A percentile compares a stretch with the other conserved stretches of the same genome.
These are phyloP conservation scores for Arothron firmamentum DNA, from an alignment of 2,113 vertebrate species.

Conservation along the genomic window DNA sequence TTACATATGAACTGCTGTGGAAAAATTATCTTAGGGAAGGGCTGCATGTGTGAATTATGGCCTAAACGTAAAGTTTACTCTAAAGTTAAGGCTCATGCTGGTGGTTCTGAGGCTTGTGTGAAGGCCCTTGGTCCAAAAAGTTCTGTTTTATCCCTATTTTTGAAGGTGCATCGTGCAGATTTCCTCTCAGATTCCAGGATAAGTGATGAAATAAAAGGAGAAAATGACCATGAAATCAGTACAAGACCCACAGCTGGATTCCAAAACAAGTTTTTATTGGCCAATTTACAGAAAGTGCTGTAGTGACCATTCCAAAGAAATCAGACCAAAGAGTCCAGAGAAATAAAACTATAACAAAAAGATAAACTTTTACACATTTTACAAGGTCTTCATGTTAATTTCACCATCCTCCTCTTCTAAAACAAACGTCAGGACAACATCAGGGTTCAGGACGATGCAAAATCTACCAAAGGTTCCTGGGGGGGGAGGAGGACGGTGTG, in stretches of 20 bases:
- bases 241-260: constrained; percentile 64
- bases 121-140: too few relatives aligned
- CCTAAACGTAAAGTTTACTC: too few relatives aligned
- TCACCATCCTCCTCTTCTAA: constrained; percentile 57
- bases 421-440: constrained; percentile 68
- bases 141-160: too few relatives aligned
- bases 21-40: too few relatives aligned
- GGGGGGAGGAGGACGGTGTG: neutral
- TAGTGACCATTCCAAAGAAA: constrained; percentile 83
- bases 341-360: constrained; percentile 27
- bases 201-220: too few relatives aligned
- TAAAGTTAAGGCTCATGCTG: too few relatives aligned
- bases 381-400: constrained; percentile 65
- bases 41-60: too few relatives aligned
- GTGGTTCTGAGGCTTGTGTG: too few relatives aligned
- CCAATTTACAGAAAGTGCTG: constrained; percentile 90
- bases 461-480: constrained; percentile 48
- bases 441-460: constrained; percentile 52
- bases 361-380: constrained; percentile 67
- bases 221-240: constrained; percentile 12
- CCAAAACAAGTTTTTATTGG: constrained; percentile 95
- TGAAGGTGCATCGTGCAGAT: too few relatives aligned
- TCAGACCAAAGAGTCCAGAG: constrained; percentile 67
- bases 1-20: too few relatives aligned
- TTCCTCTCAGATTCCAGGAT: too few relatives aligned